Base-by-base conservation (phyloP, 2,888 invertebrate genomes). In the Nycteola revayana region DNA sequence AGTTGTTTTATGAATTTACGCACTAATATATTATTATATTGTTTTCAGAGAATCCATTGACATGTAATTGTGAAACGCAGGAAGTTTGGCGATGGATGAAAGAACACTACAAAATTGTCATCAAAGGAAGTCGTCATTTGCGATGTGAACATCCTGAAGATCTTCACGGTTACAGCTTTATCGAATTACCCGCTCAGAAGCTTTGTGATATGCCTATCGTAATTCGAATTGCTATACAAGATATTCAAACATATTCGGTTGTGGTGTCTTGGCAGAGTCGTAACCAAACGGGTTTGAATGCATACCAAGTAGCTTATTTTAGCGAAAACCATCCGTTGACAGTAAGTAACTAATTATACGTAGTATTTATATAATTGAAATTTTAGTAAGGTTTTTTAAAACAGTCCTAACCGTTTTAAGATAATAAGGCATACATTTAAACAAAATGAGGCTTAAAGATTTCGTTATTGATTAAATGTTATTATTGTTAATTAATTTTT, bases 61-160 rank as follows among this genome's bases (percentile, higher is more conserved):
- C 94, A 47, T 98, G 97, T 80, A 94, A 93, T 67, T 98, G 97
- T 76, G 95, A 96, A 73, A 93, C 96, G 40, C 95, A 96, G 81
- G 95, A 96, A 73, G 91, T 96, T 28, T 96, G 97, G 95, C 94
- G 94, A 83, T 98, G 97, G 97, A 90, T 97, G 71, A 91, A 95
- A 66, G 94, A 96, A 75, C 95, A 98, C 86, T 92, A 93, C 66
- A 96, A 96, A 84, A 90, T 94, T 37, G 87, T 94, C 14, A 67
- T 85, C 39, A 90, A 91, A 51, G 90, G 90, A 57, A 91, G 91
- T 61, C 76, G 85, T 41, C 88, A 91, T 45, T 90, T 96, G 57
- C 92, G 93, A 49, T 97, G 97, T 79, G 95, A 95, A 75, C 93
- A 95, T 63, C 96, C 96, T 0, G 93, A 94, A 45, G 94, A 94